phyloP scores from a whole-genome alignment of 2,113 vertebrate species.

The Pampusana beccarii region DNA sequence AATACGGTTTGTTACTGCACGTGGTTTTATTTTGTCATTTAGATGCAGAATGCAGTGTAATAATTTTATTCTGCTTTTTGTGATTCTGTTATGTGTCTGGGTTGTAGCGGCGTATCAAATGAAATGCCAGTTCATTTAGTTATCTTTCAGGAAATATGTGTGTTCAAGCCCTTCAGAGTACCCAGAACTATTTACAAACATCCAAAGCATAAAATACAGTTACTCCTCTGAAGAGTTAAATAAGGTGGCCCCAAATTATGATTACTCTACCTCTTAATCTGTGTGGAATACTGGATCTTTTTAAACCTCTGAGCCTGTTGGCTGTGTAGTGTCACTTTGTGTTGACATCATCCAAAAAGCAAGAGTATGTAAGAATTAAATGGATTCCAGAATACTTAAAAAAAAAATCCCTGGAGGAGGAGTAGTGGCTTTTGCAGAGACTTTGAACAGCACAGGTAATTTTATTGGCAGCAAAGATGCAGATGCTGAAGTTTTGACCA shows the following conservation, averaged over 20 bases:
- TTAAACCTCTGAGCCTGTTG: not conserved
- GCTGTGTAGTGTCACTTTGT: not conserved
- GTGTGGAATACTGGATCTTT: not conserved
- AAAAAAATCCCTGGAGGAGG: not conserved
- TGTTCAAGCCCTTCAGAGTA: not conserved
- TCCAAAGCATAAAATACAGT: not conserved
- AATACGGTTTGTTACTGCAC: not conserved
- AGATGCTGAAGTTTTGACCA: slow-evolving; percentile 34
- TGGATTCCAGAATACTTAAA: not conserved
- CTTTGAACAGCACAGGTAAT: not conserved
- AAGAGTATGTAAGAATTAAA: not conserved
- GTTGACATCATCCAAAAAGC: not conserved
- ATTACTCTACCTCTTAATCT: not conserved
- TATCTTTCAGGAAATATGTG: not conserved
- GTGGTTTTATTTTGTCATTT: not conserved
- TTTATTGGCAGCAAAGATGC: slow-evolving; percentile 18
- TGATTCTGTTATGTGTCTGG: not conserved
- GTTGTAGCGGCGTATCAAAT: not conserved
- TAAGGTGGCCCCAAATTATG: not conserved
- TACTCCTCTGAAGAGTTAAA: not conserved
- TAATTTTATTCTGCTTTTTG: not conserved
- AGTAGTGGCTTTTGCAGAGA: not conserved
- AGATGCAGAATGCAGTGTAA: not conserved
- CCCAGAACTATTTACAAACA: not conserved
- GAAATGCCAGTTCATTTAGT: not conserved